phyloP scores from a whole-genome alignment of 2,797 vertebrate species.

The Ammospiza maritima region DNA sequence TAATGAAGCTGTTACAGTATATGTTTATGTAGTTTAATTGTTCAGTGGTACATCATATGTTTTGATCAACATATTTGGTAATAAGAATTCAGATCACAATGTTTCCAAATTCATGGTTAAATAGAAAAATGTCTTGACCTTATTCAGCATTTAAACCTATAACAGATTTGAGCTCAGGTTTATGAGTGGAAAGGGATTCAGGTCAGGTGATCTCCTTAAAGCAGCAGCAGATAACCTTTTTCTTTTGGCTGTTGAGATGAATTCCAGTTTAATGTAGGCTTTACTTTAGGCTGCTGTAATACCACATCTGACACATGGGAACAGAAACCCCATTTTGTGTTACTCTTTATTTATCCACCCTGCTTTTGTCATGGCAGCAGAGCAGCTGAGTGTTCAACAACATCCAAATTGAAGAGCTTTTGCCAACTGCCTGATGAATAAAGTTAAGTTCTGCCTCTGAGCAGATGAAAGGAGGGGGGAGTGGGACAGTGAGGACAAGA shows the following conservation, averaged over 20 bases:
- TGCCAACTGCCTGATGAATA: neutral
- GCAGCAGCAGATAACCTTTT: neutral
- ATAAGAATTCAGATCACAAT: neutral
- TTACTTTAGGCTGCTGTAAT: neutral
- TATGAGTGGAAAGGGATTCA: neutral
- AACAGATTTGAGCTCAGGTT: neutral
- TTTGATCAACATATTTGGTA: neutral
- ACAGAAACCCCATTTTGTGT: neutral
- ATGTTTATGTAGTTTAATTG: neutral
- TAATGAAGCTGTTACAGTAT: neutral
- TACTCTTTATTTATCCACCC: neutral
- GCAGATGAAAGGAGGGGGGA: neutral
- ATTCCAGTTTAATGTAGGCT: neutral
- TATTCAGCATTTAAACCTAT: neutral
- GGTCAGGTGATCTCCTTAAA: neutral
- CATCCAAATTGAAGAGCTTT: constrained; percentile 13
- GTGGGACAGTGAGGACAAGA: neutral
- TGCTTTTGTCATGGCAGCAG: neutral
- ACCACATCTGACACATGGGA: rapidly evolving
- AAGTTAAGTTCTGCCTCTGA: neutral
- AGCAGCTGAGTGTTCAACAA: constrained; percentile 23
- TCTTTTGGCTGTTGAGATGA: neutral
- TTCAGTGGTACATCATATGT: neutral
- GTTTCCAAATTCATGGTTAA: neutral
- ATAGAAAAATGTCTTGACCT: neutral